These are phyloP conservation scores for Pseudorectes ferrugineus DNA, from an alignment of 2,113 vertebrate species.

Conservation along the genomic window DNA sequence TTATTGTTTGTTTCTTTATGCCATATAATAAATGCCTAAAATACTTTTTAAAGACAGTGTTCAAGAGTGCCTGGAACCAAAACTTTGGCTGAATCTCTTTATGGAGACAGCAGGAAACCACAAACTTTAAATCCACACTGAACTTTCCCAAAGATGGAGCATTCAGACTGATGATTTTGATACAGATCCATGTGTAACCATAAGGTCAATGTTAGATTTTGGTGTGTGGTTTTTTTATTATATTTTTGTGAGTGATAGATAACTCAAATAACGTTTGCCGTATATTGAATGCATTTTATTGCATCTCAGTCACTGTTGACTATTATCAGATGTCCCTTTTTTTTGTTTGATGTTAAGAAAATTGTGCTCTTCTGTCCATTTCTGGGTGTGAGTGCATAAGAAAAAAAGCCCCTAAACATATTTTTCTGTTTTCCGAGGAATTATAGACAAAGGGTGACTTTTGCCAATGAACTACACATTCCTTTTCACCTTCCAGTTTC, in stretches of 20 bases:
- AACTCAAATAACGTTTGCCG: not conserved
- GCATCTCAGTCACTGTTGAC: not conserved
- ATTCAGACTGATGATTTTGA: not conserved
- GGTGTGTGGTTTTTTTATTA: not conserved
- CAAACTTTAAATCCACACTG: not conserved
- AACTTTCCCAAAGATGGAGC: not conserved
- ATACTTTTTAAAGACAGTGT: not conserved
- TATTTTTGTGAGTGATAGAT: not conserved
- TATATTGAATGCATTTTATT: not conserved
- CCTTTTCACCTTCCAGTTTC: not conserved
- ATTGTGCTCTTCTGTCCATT: not conserved
- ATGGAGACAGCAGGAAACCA: not conserved
- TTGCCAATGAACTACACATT: not conserved
- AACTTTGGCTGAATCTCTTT: not conserved
- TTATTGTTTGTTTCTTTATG: not conserved
- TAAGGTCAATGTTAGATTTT: conserved; percentile 2
- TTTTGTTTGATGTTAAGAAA: not conserved
- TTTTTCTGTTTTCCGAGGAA: not conserved
- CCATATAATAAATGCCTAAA: not conserved
- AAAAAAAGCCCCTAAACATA: not conserved
- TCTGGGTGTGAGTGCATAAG: not conserved
- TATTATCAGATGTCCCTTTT: not conserved
- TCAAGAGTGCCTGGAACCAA: not conserved
- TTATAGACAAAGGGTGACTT: not conserved
- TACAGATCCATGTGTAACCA: not conserved